A percentile compares a stretch with the other conserved stretches of the same genome.
Evolutionary conservation across 1,140 invertebrate species (phyloP).

Genomic region (Brachionus rotundiformis): DNA sequence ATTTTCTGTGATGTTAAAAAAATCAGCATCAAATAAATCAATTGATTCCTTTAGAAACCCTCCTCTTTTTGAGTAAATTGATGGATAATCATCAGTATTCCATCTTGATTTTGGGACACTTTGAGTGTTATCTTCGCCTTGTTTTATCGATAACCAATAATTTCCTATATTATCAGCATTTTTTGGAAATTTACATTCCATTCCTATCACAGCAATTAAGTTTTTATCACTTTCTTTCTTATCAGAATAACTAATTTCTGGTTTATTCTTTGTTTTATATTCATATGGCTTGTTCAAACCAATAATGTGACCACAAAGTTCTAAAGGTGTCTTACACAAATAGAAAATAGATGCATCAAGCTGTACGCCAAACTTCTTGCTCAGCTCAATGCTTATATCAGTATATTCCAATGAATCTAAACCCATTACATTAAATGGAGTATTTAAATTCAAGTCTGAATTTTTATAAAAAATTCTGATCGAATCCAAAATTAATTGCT

Average conservation of each 20-base stretch:
- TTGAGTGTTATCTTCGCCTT: not conserved
- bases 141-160: not conserved
- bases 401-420: not conserved
- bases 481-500: not conserved
- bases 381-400: not conserved
- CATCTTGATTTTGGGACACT: not conserved
- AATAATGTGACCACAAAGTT: not conserved
- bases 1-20: not conserved
- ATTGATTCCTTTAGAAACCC: not conserved
- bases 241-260: not conserved
- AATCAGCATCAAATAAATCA: not conserved
- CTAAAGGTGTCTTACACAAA: not conserved
- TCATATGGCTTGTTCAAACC: not conserved
- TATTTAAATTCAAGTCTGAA: not conserved
- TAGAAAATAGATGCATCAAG: not conserved
- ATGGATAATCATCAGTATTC: not conserved
- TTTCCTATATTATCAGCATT: not conserved
- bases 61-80: not conserved
- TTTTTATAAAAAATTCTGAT: not conserved
- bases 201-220: not conserved
- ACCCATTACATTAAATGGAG: not conserved
- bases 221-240: not conserved
- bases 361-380: not conserved
- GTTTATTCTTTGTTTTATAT: not conserved
- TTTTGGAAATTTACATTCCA: not conserved